A percentile compares a stretch with the other conserved stretches of the same genome.
Conservation (phyloP, 2,888 invertebrate species). For the Torymus tubicola region DNA sequence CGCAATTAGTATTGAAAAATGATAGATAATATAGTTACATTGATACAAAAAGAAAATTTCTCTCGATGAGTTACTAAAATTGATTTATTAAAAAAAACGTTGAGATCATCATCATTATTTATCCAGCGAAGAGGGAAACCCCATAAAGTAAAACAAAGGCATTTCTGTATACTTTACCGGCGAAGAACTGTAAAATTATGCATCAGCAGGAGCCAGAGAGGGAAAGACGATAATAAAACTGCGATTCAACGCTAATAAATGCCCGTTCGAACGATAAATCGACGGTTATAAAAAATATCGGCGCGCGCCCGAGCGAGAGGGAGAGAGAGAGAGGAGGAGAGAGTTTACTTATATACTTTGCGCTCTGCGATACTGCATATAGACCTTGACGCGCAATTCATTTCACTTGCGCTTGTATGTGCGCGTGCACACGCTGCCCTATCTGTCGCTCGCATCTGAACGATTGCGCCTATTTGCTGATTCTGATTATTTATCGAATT, state of each 20-base stretch:
- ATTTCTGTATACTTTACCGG: neutral
- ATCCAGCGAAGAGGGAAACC: no score
- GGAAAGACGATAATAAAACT: neutral
- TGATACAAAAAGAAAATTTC: no score
- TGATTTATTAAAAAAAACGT: no score
- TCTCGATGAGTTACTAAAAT: no score
- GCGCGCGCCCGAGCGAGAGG: no score
- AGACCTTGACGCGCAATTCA: constrained; percentile 18
- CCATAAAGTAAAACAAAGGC: neutral
- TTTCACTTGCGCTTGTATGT: constrained; percentile 11
- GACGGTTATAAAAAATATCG: neutral
- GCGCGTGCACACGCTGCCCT: neutral
- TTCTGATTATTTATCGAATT: constrained; percentile 31
- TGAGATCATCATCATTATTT: no score
- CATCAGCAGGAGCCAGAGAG: neutral
- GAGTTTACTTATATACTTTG: neutral
- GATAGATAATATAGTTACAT: no score
- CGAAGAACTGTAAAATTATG: neutral
- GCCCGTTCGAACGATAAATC: neutral
- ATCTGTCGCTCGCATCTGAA: constrained; percentile 26
- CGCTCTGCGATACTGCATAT: neutral
- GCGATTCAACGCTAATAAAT: neutral
- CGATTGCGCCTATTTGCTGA: constrained; percentile 23
- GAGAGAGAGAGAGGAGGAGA: no score
- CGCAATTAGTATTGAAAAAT: no score